Base-by-base conservation (phyloP, 64 coral and sea anemone genomes). In the Catalaphyllia jardinei region DNA sequence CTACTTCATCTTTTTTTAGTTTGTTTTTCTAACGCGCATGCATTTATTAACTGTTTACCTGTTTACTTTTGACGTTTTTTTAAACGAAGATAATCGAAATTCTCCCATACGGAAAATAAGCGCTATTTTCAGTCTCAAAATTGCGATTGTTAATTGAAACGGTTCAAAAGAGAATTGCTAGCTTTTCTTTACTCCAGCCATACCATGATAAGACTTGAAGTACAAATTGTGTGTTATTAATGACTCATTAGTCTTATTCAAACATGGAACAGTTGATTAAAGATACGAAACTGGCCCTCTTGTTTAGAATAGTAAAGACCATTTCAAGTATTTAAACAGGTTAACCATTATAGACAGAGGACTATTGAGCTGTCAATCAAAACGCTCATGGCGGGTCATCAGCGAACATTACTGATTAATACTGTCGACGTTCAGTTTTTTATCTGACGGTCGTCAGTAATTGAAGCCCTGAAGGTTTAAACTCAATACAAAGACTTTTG, bases 241-340 rank as follows among this genome's bases (percentile, higher is more conserved):
- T 57, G 33, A 16, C 4, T 18, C 46, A n/a, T 77, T 50, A 77
- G 39, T 7, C 75, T 50, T 77, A 12, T 18, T 9, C 19, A 52
- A 54, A 77, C 35, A 51, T 24, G 75, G 9, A 20, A 54, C 28
- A 80, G 78, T n/a, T 80, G 54, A 35, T 80, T 80, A 80, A 79
- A 50, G 10, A 55, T 57, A 27, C n/a, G 52, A 24, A 46, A 42
- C 19, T 46, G 38, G 35, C 74, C 74, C 19, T 77, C 74, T 24
- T 77, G 33, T 77, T 42, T 19, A 51, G 18, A 19, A 35, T 50
- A 69, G 65, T 69, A 69, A 25, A 69, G 18, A 7, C 19, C 39
- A 35, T 42, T 20, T 20, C 38, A 35, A 25, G 17, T 77, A 50
- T 77, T 77, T 42, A 51, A 42, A 77, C 31, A 77, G 33, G 31